phyloP scores from a whole-genome alignment of 2,113 vertebrate species.

The Tenebrosternarchus preto region DNA sequence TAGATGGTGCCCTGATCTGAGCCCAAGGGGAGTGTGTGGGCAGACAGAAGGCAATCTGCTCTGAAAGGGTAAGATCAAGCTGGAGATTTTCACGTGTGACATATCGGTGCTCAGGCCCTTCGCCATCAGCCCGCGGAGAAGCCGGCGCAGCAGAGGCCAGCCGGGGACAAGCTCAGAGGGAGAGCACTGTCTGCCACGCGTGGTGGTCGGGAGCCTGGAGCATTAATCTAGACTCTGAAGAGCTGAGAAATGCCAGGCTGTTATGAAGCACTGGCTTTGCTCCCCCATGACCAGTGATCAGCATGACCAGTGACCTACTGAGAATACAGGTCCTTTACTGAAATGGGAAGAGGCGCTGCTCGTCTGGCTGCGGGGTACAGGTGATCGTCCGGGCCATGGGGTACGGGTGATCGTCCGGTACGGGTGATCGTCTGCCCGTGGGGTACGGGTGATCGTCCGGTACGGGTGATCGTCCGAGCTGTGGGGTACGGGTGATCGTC shows the following conservation, averaged over 20 bases:
- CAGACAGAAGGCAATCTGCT: conserved; percentile 54
- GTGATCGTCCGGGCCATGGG: too few species aligned
- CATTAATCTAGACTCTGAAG: conserved; percentile 51
- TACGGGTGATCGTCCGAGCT: background rate
- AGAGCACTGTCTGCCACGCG: background rate
- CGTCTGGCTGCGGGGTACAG: background rate
- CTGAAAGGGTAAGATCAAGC: conserved; percentile 54
- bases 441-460: too few species aligned
- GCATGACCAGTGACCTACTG: conserved; percentile 47
- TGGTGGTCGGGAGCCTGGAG: conserved; percentile 18
- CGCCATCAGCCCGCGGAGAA: background rate
- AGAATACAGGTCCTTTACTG: conserved; percentile 2
- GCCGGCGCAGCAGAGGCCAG: conserved; percentile 3
- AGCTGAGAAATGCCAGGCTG: conserved; percentile 50
- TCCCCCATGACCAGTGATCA: conserved; percentile 26
- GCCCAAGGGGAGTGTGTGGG: conserved; percentile 51
- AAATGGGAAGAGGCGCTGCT: background rate
- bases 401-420: too few species aligned
- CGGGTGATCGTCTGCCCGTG: background rate
- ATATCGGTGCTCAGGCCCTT: conserved; percentile 35
- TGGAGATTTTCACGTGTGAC: conserved; percentile 46
- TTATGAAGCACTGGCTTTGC: conserved; percentile 46
- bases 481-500: too few species aligned
- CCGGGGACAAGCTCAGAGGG: conserved; percentile 3
- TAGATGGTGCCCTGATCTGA: conserved; percentile 16